phyloP scores from a whole-genome alignment of 2,113 vertebrate species.

The Felis catus region DNA sequence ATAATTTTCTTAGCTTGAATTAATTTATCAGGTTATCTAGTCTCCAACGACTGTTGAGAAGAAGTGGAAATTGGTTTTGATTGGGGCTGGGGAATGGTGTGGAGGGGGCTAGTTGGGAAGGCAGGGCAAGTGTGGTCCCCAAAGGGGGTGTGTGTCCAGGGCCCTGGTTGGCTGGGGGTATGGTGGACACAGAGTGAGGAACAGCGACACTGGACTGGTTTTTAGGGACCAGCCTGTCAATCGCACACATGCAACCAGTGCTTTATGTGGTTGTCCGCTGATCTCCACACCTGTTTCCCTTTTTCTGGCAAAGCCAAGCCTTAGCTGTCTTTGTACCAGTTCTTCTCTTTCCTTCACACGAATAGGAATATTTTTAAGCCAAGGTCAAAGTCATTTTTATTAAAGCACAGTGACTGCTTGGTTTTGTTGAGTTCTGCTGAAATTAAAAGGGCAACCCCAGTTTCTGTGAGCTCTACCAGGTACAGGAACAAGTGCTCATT shows the following conservation, averaged over 20 bases:
- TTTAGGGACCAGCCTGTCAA: background rate
- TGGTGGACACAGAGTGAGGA: background rate
- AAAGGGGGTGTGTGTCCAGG: background rate
- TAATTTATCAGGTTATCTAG: conserved; percentile 60
- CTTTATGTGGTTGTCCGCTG: background rate
- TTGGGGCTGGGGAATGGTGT: background rate
- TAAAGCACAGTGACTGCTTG: background rate
- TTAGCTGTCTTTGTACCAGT: background rate
- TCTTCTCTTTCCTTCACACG: background rate
- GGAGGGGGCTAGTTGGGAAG: background rate
- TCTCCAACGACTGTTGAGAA: background rate
- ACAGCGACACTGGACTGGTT: background rate
- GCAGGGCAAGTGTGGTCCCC: background rate
- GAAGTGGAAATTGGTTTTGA: conserved; percentile 48
- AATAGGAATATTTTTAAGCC: background rate
- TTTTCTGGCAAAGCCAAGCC: background rate
- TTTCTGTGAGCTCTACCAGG: background rate
- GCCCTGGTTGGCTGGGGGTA: background rate
- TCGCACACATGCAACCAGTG: background rate
- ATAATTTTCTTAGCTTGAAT: conserved; percentile 68
- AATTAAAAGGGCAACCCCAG: background rate
- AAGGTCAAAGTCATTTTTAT: background rate
- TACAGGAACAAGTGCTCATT: background rate
- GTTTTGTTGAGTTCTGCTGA: background rate
- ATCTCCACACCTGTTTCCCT: background rate